These are phyloP conservation scores for Lepidothrix coronata DNA, from an alignment of 2,113 vertebrate genomes.

Conservation along the genomic window DNA sequence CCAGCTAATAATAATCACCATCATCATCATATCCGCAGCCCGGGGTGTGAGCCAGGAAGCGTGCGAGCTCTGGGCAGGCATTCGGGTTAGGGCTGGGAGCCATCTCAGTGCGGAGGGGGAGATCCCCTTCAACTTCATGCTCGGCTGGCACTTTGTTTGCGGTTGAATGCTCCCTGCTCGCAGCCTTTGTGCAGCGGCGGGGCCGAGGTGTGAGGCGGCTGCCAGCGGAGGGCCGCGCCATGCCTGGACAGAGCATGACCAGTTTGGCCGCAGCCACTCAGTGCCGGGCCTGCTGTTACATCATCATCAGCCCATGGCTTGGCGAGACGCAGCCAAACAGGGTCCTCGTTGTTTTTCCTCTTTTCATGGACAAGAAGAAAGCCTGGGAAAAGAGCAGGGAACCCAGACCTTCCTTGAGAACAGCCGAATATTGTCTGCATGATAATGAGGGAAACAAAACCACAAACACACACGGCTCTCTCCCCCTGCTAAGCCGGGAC, in stretches of 20 bases:
- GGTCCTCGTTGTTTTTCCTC: constrained; percentile 57
- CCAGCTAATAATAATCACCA: neutral
- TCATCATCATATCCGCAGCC: neutral
- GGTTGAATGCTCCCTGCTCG: constrained; percentile 67
- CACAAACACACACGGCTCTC: neutral
- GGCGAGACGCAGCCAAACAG: constrained; percentile 61
- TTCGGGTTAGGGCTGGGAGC: neutral
- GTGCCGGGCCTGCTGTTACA: constrained; percentile 54
- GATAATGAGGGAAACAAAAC: constrained; percentile 53
- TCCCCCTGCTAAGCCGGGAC: neutral
- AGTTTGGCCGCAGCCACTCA: constrained; percentile 81
- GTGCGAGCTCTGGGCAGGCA: neutral
- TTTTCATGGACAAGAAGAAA: constrained; percentile 66
- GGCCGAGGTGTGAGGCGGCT: constrained; percentile 70
- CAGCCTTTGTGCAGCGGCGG: constrained; percentile 68
- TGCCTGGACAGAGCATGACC: constrained; percentile 80
- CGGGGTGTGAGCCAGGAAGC: neutral
- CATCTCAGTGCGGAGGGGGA: neutral
- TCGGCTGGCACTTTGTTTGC: constrained; percentile 77
- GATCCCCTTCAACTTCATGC: constrained; percentile 74
- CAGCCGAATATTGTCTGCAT: constrained; percentile 51
- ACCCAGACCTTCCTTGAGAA: constrained; percentile 68
- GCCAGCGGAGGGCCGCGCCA: constrained; percentile 66
- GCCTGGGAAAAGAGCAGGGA: constrained; percentile 72
- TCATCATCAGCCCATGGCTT: constrained; percentile 74